Evolutionary conservation across 2,797 vertebrate species (phyloP), one percentile per base, ranked within the genome.

Genomic region (Geotrypetes seraphini): DNA sequence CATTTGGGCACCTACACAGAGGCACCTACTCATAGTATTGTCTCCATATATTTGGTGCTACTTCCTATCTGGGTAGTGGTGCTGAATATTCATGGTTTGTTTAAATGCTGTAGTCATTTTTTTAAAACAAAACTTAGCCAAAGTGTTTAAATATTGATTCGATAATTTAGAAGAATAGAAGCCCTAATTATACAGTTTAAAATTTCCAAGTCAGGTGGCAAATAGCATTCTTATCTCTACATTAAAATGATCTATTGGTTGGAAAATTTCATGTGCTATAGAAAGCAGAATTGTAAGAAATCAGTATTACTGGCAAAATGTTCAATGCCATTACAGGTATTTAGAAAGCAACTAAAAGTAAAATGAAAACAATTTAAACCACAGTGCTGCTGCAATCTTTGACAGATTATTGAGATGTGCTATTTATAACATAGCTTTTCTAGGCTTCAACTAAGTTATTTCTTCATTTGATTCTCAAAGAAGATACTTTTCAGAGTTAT

Each of bases 401-500:
- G 39, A 22, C 32, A 12, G 39, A 20, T 18, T 45, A 22, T 15
- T 7, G 15, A 7, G 4, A 22, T 8, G 10, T 34, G 9, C 28
- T 39, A 26, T 40, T 50, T 29, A 24, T 11, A 25, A 10, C 36
- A 22, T 49, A 1, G 1, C 43, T 17, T 56, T 57, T 61, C 48
- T 39, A 30, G 25, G 6, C 22, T 39, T 3, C 12, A 47, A 39
- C 16, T 12, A 4, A 19, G 28, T 36, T 53, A 52, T 52, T 41
- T 24, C n/a, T n/a, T n/a, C n/a, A 28, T 49, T 43, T 46, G 28
- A 7, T 52, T 39, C 19, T 61, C 7, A 24, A 29, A 12, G 16
- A 52, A 34, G n/a, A 23, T 58, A 39, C 53, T 24, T 54, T 31
- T 39, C 58, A 47, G 53, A 60, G 43, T 52, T 39, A 39, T 12